Evolutionary conservation across 1,140 invertebrate genomes (phyloP), one percentile per base, ranked within the genome.

Genomic region (Pentalonia nigronervosa): DNA sequence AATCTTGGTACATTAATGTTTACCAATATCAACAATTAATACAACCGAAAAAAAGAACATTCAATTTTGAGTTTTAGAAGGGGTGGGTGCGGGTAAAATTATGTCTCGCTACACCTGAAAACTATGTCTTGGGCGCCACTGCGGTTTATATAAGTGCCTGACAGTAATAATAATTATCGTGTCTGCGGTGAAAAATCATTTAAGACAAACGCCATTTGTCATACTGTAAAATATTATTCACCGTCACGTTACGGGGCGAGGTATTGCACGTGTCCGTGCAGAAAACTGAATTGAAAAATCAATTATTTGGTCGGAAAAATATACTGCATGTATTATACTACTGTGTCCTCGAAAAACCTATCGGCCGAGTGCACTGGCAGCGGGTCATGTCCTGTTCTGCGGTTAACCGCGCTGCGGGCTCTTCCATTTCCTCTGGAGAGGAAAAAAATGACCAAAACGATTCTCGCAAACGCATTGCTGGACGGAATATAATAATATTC

Each of bases 261-360:
- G 36, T 34, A 21, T 84, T 41, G 83, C 83, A 84, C 83, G 83
- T 84, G 81, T 84, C 36, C 86, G 47, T 34, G 30, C n/a, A 41
- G 87, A 88, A 17, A 50, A 86, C 25, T 41, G 84, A 86, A 86
- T 30, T n/a, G 45, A 47, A 86, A 88, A 88, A 88, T 88, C 47
- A 47, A 87, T 87, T 88, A 36, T 88, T 48, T n/a, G 48, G 87
- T 88, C 48, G 86, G 47, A 9, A 50, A 53, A 88, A 76, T 34
- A 76, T 34, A n/a, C 30, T n/a, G n/a, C 60, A 14, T 76, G 60
- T n/a, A n/a, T 76, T 76, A 7, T 30, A 34, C 30, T 36, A 88
- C 86, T 30, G 48, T 50, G 87, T 88, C 87, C 87, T 88, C 87
- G 47, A 88, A 88, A 41, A 88, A 34, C 87, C 87, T 47, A 88